Evolutionary conservation across 2,113 vertebrate species (phyloP).

Genomic region (Fulica atra): DNA sequence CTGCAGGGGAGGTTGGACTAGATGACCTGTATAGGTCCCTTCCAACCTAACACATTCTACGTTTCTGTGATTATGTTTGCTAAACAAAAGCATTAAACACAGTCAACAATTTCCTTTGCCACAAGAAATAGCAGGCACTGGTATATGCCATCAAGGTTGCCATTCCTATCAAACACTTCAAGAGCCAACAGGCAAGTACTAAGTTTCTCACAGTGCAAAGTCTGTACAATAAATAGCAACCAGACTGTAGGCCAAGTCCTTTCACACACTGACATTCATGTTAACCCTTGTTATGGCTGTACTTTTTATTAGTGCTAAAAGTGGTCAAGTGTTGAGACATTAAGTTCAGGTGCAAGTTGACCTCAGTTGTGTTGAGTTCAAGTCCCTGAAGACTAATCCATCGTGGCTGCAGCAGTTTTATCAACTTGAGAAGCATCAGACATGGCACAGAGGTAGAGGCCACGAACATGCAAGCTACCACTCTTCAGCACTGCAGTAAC

Average conservation of each 20-base stretch:
- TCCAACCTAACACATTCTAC: no score
- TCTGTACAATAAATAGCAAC: background rate
- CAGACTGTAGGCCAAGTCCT: background rate
- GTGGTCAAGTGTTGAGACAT: background rate
- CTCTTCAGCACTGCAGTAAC: background rate
- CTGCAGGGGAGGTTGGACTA: no score
- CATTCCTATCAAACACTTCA: background rate
- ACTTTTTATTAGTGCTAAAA: background rate
- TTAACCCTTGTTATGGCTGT: no score
- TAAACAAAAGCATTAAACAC: background rate
- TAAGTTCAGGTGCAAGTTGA: background rate
- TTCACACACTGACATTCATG: background rate
- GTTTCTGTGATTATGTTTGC: background rate
- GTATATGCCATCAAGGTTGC: fast-evolving
- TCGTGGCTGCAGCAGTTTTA: background rate
- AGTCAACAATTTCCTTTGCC: background rate
- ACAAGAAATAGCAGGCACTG: background rate
- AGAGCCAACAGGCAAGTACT: background rate
- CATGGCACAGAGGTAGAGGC: background rate
- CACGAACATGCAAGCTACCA: background rate
- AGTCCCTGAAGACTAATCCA: background rate
- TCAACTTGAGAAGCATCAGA: background rate
- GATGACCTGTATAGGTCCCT: no score
- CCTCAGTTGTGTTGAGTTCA: background rate
- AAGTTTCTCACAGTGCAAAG: background rate